These are phyloP conservation scores for Chironomus tentans DNA, from an alignment of 2,888 invertebrate species.

Conservation along the genomic window DNA sequence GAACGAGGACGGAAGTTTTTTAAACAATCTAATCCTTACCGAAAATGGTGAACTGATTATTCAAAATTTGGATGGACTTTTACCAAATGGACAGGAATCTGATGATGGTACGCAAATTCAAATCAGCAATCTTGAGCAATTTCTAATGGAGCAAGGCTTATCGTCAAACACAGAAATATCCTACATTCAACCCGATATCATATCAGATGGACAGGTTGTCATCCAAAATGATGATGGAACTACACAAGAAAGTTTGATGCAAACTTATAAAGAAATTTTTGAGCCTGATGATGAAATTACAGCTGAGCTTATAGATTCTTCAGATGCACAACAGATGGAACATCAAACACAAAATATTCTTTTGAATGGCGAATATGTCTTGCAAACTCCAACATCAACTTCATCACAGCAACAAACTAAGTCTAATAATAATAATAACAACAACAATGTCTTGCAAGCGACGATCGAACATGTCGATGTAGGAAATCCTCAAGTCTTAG, in stretches of 20 bases:
- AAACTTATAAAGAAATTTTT: conserved; percentile 19
- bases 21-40: conserved; percentile 15
- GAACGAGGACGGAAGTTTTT: conserved; percentile 11
- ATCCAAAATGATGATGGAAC: conserved; percentile 13
- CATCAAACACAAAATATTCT: background rate
- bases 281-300: conserved; percentile 11
- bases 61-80: conserved; percentile 10
- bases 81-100: background rate
- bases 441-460: background rate
- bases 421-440: background rate
- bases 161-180: conserved; percentile 2
- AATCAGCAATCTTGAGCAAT: conserved; percentile 15
- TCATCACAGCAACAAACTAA: background rate
- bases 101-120: conserved; percentile 1
- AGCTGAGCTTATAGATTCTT: background rate
- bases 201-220: background rate
- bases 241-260: conserved; percentile 12
- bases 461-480: background rate
- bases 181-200: conserved; percentile 7
- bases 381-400: background rate
- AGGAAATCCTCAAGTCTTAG: background rate
- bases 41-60: conserved; percentile 22
- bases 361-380: conserved; percentile 6
- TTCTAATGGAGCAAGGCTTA: conserved; percentile 17
- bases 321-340: background rate